Conservation (phyloP, 2,113 vertebrate species). For the Tretioscincus oriximinensis region DNA sequence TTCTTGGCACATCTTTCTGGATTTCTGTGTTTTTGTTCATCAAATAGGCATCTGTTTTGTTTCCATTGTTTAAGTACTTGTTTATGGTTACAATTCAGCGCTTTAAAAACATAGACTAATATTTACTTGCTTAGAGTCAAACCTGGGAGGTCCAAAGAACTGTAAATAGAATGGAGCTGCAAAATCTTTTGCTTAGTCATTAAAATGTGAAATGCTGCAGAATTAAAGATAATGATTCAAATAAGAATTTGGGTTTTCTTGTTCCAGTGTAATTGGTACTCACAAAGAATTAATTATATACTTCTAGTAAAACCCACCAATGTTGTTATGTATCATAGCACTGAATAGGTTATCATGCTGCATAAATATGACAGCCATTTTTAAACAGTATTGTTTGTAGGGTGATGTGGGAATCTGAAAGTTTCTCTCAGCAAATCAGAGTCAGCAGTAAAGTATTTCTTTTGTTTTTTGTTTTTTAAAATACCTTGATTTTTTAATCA, state of each 20-base stretch:
- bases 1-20: neutral
- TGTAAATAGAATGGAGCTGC: accelerated
- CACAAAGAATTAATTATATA: slow-evolving; percentile 14
- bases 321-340: slow-evolving; percentile 10
- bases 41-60: slow-evolving; percentile 42
- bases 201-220: slow-evolving; percentile 29
- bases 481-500: slow-evolving; percentile 5
- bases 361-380: neutral
- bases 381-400: neutral
- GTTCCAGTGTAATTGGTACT: slow-evolving; percentile 11
- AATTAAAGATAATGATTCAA: slow-evolving; percentile 47
- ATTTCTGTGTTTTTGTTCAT: slow-evolving; percentile 38
- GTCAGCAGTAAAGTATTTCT: too few relatives aligned
- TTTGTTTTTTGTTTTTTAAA: neutral
- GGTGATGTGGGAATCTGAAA: neutral
- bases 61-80: slow-evolving; percentile 52
- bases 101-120: slow-evolving; percentile 31
- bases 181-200: slow-evolving; percentile 24
- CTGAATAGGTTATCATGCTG: slow-evolving; percentile 1
- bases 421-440: slow-evolving; percentile 5
- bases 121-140: slow-evolving; percentile 37
- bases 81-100: slow-evolving; percentile 8
- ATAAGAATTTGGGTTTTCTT: slow-evolving; percentile 13
- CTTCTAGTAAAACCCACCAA: slow-evolving; percentile 7
- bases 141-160: slow-evolving; percentile 9